phyloP scores from a whole-genome alignment of 30 jellyfish, hydroid and myxozoan species.

The Mastigias papua region DNA sequence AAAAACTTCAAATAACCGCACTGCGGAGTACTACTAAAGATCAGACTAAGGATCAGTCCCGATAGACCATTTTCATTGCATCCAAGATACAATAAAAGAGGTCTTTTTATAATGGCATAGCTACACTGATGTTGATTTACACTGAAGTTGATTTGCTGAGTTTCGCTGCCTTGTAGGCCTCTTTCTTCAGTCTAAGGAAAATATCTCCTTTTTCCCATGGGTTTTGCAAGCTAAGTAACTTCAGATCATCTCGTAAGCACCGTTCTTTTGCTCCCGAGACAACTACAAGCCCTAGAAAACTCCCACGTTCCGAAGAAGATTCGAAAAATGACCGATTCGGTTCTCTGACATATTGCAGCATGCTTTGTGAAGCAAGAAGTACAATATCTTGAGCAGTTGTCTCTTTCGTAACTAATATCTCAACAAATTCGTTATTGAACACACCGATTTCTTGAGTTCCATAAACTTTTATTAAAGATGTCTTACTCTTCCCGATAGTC shows the following conservation, averaged over 20 bases:
- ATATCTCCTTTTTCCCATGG: constrained; percentile 92
- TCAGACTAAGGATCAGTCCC: no score
- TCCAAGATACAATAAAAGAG: no score
- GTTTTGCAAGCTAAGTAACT: constrained; percentile 69
- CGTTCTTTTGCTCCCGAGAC: constrained; percentile 93
- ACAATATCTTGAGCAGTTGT: constrained; percentile 85
- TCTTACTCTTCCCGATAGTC: constrained; percentile 28
- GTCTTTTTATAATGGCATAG: no score
- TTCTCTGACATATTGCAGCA: constrained; percentile 50
- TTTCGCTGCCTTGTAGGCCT: constrained; percentile 81
- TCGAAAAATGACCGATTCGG: constrained; percentile 57
- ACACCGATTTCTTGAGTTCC: constrained; percentile 97
- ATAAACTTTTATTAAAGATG: constrained; percentile 64
- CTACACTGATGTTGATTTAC: constrained; percentile 5
- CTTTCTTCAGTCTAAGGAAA: constrained; percentile 86
- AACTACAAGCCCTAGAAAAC: constrained; percentile 79
- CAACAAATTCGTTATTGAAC: constrained; percentile 62
- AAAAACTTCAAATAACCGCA: no score
- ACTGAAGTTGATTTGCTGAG: constrained; percentile 91
- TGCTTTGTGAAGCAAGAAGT: constrained; percentile 69
- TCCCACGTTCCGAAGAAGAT: constrained; percentile 60
- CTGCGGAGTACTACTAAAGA: no score
- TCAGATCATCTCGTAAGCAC: constrained; percentile 86
- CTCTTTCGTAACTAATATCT: constrained; percentile 64
- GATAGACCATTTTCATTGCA: no score